Conservation (phyloP, 2,113 vertebrate species). For the Rana temporaria region DNA sequence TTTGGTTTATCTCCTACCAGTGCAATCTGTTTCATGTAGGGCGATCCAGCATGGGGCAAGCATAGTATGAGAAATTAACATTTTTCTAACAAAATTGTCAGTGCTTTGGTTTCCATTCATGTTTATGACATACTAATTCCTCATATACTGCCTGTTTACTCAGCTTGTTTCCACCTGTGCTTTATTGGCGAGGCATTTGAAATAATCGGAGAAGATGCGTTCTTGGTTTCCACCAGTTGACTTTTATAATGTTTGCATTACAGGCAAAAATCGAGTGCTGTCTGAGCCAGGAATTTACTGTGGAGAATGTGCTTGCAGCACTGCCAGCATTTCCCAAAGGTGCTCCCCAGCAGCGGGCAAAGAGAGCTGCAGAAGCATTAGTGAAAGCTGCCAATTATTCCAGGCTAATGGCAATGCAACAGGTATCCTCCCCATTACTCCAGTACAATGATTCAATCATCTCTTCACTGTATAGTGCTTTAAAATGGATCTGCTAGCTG, state of each 20-base stretch:
- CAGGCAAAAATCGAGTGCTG: conserved; percentile 60
- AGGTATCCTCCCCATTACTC: conserved; percentile 58
- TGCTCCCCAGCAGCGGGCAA: conserved; percentile 60
- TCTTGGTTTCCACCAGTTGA: conserved; percentile 35
- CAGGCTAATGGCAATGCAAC: conserved; percentile 63
- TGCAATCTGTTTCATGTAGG: conserved; percentile 1
- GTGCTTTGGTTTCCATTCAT: conserved; percentile 13
- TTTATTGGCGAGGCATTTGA: conserved; percentile 51
- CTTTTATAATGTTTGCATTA: conserved; percentile 56
- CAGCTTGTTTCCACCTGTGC: conserved; percentile 45
- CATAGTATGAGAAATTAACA: conserved; percentile 3
- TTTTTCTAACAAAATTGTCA: conserved; percentile 4
- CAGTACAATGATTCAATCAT: conserved; percentile 13
- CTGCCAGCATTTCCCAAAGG: conserved; percentile 62
- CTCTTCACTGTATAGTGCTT: conserved; percentile 26
- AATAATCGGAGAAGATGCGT: conserved; percentile 40
- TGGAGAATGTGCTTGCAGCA: conserved; percentile 61
- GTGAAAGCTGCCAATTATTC: conserved; percentile 64
- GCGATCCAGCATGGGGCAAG: not conserved
- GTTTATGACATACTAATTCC: conserved; percentile 53
- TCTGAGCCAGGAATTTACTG: conserved; percentile 63
- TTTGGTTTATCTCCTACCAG: not conserved
- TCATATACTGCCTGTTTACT: conserved; percentile 17
- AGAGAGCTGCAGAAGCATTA: conserved; percentile 66
- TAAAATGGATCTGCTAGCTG: conserved; percentile 25